phyloP scores from a whole-genome alignment of 2,888 invertebrate genomes.

The Glomeris marginata region DNA sequence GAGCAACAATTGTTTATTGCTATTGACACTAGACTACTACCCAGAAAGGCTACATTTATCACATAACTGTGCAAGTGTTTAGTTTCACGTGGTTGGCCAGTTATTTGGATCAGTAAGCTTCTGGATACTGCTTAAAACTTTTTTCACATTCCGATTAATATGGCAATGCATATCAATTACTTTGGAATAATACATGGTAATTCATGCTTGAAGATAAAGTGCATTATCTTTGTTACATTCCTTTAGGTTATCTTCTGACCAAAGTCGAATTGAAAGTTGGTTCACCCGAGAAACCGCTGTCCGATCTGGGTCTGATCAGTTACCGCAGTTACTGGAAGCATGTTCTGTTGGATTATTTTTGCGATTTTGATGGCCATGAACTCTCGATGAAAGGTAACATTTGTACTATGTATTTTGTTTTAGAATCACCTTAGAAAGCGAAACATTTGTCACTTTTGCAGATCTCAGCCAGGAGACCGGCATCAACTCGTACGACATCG shows the following conservation, averaged over 20 bases:
- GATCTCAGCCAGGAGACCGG: constrained; percentile 77
- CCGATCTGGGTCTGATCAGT: constrained; percentile 91
- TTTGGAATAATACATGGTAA: no score
- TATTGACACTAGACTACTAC: no score
- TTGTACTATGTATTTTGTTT: neutral
- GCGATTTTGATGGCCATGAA: constrained; percentile 72
- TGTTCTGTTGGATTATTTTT: constrained; percentile 77
- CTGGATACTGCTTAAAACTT: no score
- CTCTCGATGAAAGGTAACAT: constrained; percentile 72
- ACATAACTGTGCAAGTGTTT: no score
- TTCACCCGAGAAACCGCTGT: constrained; percentile 97
- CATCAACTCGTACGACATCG: constrained; percentile 92
- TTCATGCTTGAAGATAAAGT: no score
- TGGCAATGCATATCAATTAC: no score
- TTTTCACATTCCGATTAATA: no score
- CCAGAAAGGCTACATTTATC: no score
- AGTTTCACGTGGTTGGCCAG: no score
- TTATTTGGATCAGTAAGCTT: no score
- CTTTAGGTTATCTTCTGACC: constrained; percentile 83
- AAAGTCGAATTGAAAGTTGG: constrained; percentile 94
- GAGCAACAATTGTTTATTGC: no score
- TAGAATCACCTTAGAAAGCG: neutral
- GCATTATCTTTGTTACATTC: constrained; percentile 6
- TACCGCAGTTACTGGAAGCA: constrained; percentile 99
- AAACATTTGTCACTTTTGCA: constrained; percentile 22